Base-by-base conservation (phyloP, 1,140 invertebrate species). In the Ectropis grisescens region DNA sequence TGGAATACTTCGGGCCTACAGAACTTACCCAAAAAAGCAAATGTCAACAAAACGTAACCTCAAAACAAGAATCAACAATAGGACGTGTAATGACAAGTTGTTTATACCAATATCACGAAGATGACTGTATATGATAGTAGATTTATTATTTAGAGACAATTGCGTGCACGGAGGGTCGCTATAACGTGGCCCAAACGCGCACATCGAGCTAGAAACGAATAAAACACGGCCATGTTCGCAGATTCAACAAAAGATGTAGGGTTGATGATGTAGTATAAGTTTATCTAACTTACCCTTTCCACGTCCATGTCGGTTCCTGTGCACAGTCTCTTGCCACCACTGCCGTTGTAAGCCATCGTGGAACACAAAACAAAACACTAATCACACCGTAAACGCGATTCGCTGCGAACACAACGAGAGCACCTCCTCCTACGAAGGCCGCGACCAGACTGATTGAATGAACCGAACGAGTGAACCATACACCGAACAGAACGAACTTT, bases 261-360 rank as follows among this genome's bases (percentile, higher is more conserved):
- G 9, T 9, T 5, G 9, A 22, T 22, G 19, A 22, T 5, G 19
- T 22, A 22, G 4, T 22, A 9, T n/a, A n/a, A n/a, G n/a, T n/a
- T n/a, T n/a, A n/a, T n/a, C n/a, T n/a, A n/a, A 69, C 65, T 72
- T 41, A 82, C 79, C 70, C 79, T 69, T 68, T 82, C 79, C 14
- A 81, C 76, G 46, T 82, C 76, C 33, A 80, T 51, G 42, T 82
- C 80, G 30, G 65, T 75, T 29, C 75, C 72, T 36, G 75, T 67
- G 55, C 80, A 81, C 52, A 82, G 67, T 80, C 76, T 80, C 54
- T 82, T 82, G 59, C 71, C 74, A 76, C 75, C 60, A 80, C 71
- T 78, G 57, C 79, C 79, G 75, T 81, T 82, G 69, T 80, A 82
- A 76, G 79, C 76, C 79, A 82, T 82, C 58, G 58, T 82, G 66